Conservation (phyloP, 2,797 vertebrate genomes). For the Simalia tracyae region DNA sequence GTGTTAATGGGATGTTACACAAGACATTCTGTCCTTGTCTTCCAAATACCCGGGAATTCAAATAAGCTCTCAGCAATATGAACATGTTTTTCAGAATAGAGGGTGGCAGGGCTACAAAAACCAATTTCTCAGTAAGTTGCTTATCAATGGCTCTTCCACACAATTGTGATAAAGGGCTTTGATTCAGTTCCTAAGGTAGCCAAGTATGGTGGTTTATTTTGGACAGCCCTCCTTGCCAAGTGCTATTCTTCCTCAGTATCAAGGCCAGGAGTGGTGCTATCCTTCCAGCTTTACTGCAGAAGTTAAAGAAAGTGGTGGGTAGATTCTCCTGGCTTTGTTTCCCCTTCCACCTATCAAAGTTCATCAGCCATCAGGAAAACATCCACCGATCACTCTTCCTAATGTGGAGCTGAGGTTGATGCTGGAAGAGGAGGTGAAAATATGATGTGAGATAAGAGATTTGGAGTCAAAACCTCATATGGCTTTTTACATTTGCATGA, state of each 20-base stretch:
- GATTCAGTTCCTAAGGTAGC: too few relatives aligned
- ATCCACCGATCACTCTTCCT: too few relatives aligned
- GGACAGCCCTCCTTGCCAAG: background rate
- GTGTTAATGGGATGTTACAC: background rate
- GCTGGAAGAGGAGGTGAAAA: background rate
- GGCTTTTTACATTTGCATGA: background rate
- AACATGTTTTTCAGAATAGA: background rate
- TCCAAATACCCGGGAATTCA: background rate
- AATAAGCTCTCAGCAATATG: background rate
- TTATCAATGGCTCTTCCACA: background rate
- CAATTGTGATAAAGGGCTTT: background rate
- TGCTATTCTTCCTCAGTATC: background rate
- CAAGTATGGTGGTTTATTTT: background rate
- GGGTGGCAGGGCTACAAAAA: background rate
- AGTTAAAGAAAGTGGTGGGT: background rate
- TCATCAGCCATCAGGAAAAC: too few relatives aligned
- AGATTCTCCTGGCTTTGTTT: background rate
- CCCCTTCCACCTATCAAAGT: background rate
- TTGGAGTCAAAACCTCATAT: too few relatives aligned
- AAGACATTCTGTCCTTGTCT: background rate
- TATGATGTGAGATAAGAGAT: background rate
- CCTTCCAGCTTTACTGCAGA: background rate
- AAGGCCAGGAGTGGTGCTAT: background rate
- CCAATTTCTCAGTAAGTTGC: background rate
- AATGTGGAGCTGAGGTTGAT: background rate